phyloP scores from a whole-genome alignment of 2,113 vertebrate species.

The Fulica atra region DNA sequence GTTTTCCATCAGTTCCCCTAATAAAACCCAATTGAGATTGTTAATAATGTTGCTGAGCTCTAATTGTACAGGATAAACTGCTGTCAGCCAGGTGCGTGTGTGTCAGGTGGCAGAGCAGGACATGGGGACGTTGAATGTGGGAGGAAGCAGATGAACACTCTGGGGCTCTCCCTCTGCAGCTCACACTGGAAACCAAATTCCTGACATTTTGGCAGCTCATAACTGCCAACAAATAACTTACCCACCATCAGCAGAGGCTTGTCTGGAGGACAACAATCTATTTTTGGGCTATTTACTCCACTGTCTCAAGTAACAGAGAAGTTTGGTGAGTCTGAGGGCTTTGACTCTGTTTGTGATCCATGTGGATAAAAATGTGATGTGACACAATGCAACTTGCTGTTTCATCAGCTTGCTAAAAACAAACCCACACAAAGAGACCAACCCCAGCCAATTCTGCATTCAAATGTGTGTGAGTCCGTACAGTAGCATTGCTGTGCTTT shows the following conservation, averaged over 20 bases:
- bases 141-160: not conserved
- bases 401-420: slow-evolving; percentile 3
- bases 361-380: not conserved
- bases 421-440: not conserved
- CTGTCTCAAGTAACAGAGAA: not conserved
- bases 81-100: not conserved
- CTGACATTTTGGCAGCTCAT: not conserved
- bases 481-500: not conserved
- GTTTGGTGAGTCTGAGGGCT: not conserved
- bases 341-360: not conserved
- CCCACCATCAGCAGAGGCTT: not conserved
- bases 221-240: not conserved
- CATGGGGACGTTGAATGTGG: not conserved
- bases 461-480: not conserved
- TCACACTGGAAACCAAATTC: not conserved
- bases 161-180: not conserved
- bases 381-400: not conserved
- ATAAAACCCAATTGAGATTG: not conserved
- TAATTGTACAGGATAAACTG: not conserved
- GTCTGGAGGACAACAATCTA: not conserved
- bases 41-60: not conserved
- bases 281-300: not conserved
- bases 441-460: not conserved
- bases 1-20: not conserved
- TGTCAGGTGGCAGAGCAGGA: not conserved